Evolutionary conservation across 2,797 vertebrate species (phyloP).

Genomic region (Diceros bicornis): DNA sequence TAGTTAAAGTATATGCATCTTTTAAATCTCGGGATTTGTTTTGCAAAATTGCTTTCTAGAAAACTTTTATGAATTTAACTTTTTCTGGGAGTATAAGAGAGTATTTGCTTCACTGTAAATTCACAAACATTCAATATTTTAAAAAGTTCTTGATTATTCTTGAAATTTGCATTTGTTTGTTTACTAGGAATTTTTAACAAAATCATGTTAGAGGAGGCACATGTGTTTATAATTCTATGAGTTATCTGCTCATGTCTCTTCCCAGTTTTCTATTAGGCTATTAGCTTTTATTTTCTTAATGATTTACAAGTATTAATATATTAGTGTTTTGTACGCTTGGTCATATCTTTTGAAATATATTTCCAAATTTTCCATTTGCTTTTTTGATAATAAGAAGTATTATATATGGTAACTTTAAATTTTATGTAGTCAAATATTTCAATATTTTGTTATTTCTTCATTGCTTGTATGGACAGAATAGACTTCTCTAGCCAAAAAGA

Average conservation of each 20-base stretch:
- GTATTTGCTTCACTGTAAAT: not conserved
- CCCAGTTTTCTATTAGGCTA: not conserved
- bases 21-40: conserved; percentile 41
- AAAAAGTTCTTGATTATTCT: not conserved
- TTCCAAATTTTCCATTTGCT: not conserved
- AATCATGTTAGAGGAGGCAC: not conserved
- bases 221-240: not conserved
- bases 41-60: conserved; percentile 45
- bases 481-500: not conserved
- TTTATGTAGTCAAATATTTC: not conserved
- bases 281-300: conserved; percentile 10
- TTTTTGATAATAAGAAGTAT: not conserved
- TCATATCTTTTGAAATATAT: not conserved
- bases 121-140: not conserved
- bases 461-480: not conserved
- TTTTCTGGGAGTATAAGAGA: not conserved
- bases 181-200: conserved; percentile 37
- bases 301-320: not conserved
- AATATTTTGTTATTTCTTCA: not conserved
- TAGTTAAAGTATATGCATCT: not conserved
- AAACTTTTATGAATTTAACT: conserved; percentile 27
- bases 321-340: not conserved
- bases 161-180: not conserved
- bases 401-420: not conserved
- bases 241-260: not conserved